Conservation (phyloP, 2,888 invertebrate species). For the Spisula subtruncata region DNA sequence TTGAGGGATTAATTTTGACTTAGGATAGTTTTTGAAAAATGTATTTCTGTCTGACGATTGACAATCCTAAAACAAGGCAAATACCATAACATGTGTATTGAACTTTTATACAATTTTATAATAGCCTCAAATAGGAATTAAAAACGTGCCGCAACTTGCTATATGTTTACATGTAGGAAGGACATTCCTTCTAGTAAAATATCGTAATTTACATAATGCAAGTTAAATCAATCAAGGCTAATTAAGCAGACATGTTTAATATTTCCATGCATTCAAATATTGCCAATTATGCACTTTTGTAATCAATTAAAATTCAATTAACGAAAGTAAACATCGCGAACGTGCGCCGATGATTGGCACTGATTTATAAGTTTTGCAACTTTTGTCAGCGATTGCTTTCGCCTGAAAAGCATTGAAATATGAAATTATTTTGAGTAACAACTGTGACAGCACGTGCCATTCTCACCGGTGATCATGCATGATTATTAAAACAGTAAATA, state of each 20-base stretch:
- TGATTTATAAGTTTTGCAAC: constrained; percentile 26
- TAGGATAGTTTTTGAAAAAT: neutral
- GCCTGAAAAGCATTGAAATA: neutral
- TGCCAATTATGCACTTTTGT: neutral
- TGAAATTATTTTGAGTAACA: neutral
- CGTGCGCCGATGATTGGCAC: constrained; percentile 11
- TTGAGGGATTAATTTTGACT: no score
- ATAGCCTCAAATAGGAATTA: constrained; percentile 36
- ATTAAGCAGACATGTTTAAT: neutral
- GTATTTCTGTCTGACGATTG: neutral
- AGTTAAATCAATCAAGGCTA: neutral
- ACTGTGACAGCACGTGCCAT: neutral
- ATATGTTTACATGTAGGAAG: constrained; percentile 29
- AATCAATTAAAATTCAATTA: constrained; percentile 1
- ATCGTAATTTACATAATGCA: neutral
- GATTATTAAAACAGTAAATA: constrained; percentile 33
- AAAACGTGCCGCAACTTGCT: constrained; percentile 68
- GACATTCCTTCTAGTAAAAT: neutral
- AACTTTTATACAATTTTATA: neutral
- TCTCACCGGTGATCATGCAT: neutral
- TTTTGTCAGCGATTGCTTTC: neutral
- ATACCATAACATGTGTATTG: neutral
- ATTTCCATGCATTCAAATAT: neutral
- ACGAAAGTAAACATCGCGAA: neutral
- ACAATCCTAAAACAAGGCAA: neutral